Evolutionary conservation across 1,140 invertebrate genomes (phyloP), one percentile per base, ranked within the genome.

Genomic region (Euura saliciscinereae): DNA sequence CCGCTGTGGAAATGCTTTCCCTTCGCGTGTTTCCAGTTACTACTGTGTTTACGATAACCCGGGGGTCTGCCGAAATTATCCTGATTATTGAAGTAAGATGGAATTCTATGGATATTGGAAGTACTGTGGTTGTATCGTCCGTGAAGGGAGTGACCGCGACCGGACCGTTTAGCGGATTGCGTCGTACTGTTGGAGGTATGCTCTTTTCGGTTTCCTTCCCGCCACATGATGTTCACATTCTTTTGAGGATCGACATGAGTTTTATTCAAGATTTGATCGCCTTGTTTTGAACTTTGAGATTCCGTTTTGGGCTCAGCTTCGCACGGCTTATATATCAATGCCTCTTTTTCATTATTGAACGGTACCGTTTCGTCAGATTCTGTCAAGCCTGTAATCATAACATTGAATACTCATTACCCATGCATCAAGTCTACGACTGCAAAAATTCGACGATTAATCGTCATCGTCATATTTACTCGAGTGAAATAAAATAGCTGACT

Each of bases 371-470:
- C 28, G 28, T 28, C 28, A 28, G 28, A 28, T 28, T 28, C 28
- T 28, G 28, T 28, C 51, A 59, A 59, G 51, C 51, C 51, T 59
- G 51, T 59, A 59, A 59, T 59, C 51, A 59, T 59, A 59, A 59
- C 13, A 6, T 59, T 4, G 13, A 59, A 11, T 59, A 11, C 51
- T 59, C 6, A 59, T 11, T 59, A 59, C 3, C 3, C 8, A 8
- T 59, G 13, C 28, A 28, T 28, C 28, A 28, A 28, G 28, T 28
- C 28, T 28, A 28, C 28, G 28, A 28, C 28, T 28, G 28, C 28
- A 28, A 28, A 28, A 28, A 28, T 28, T 28, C 28, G 28, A 28
- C 28, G 28, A 28, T 28, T 28, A 28, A 1, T 28, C 28, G 28
- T 28, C 28, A 28, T 28, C 28, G 1, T 28, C 28, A 28, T 28